phyloP scores from a whole-genome alignment of 2,113 vertebrate species.

The Syngnathus scovelli region DNA sequence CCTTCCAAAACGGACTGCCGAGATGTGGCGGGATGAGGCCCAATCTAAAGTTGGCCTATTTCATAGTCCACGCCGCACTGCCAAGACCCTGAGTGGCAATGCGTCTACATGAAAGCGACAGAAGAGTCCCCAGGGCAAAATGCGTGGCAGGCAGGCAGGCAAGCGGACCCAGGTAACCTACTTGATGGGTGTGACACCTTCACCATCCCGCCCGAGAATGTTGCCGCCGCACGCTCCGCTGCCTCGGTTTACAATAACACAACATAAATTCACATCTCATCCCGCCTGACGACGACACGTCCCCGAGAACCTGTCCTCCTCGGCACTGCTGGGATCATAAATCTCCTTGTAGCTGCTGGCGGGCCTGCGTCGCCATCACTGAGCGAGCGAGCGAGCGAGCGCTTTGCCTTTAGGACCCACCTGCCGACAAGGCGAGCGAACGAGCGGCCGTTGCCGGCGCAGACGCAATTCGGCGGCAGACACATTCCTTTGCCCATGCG shows the following conservation, averaged over 20 bases:
- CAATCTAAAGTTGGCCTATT: slow-evolving; percentile 80
- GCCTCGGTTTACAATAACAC: slow-evolving; percentile 69
- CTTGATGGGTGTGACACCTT: slow-evolving; percentile 78
- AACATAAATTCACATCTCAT: slow-evolving; percentile 75
- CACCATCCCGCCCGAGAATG: slow-evolving; percentile 67
- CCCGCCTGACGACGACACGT: slow-evolving; percentile 61
- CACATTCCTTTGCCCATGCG: slow-evolving; percentile 65
- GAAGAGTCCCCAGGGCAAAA: slow-evolving; percentile 76
- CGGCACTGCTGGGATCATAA: slow-evolving; percentile 72
- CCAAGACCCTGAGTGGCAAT: slow-evolving; percentile 75
- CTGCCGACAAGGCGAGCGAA: slow-evolving; percentile 57
- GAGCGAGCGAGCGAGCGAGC: slow-evolving; percentile 45
- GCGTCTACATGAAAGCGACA: slow-evolving; percentile 78
- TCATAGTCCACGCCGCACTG: slow-evolving; percentile 73
- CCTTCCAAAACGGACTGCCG: slow-evolving; percentile 61
- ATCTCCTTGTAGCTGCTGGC: slow-evolving; percentile 73
- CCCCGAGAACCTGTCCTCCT: slow-evolving; percentile 69
- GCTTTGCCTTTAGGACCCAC: slow-evolving; percentile 68
- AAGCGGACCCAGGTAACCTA: slow-evolving; percentile 69
- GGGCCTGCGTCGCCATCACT: slow-evolving; percentile 71
- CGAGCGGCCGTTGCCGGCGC: slow-evolving; percentile 41
- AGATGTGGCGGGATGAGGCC: slow-evolving; percentile 68
- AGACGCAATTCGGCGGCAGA: slow-evolving; percentile 56
- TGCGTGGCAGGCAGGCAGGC: slow-evolving; percentile 58
- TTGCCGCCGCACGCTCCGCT: slow-evolving; percentile 71